Conservation (phyloP, 1,140 invertebrate genomes). For the Apocrypta bakeri region DNA sequence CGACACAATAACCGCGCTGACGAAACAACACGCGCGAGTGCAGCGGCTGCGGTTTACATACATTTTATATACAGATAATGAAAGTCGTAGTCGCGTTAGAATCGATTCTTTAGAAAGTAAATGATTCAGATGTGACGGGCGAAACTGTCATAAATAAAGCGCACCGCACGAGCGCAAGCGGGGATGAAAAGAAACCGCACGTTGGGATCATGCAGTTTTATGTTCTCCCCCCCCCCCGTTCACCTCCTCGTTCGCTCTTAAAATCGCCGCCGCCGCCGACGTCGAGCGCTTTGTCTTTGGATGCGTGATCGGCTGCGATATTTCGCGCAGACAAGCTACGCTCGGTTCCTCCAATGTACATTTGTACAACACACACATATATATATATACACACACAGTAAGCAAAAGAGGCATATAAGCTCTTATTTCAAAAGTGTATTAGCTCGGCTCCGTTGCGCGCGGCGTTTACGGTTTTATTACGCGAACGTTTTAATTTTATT, state of each 20-base stretch:
- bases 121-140: constrained; percentile 5
- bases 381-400: neutral
- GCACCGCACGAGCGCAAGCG: neutral
- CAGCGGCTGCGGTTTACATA: neutral
- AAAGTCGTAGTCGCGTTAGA: neutral
- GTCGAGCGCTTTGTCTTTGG: constrained; percentile 35
- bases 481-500: constrained; percentile 34
- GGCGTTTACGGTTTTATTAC: constrained; percentile 31
- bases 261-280: neutral
- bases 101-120: neutral
- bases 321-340: neutral
- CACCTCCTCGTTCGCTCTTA: neutral
- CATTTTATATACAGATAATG: neutral
- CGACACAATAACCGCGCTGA: constrained; percentile 5
- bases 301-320: constrained; percentile 8
- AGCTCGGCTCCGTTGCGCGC: neutral
- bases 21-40: neutral
- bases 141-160: constrained; percentile 5
- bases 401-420: neutral
- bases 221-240: neutral
- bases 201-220: constrained; percentile 40
- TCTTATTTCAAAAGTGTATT: constrained; percentile 37
- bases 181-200: constrained; percentile 47
- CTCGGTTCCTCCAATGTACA: neutral
- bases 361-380: neutral